Percentiles rank a stretch among this genome's conserved stretches.
Evolutionary conservation across 2,113 vertebrate genomes (phyloP).

Genomic region (Sylvilagus bachmani): DNA sequence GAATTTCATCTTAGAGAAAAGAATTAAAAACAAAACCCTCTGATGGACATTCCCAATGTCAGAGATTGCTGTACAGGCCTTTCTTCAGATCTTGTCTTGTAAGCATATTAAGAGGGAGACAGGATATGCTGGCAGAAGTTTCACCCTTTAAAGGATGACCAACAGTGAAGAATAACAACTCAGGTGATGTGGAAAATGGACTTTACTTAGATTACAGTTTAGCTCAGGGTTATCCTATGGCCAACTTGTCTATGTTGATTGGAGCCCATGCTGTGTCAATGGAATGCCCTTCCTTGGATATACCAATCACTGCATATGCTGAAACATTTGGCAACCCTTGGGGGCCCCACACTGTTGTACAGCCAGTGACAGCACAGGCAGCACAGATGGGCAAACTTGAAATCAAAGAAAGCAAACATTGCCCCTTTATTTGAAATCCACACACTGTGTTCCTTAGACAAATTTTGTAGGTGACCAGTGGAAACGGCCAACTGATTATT

Average conservation of each 20-base stretch:
- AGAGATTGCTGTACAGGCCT: not conserved
- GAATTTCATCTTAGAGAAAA: conserved; percentile 7
- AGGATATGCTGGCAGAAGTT: not conserved
- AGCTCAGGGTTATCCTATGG: not conserved
- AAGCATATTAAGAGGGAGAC: not conserved
- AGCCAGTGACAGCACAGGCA: conserved; percentile 60
- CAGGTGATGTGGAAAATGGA: not conserved
- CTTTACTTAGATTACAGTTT: not conserved
- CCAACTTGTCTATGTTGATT: conserved; percentile 26
- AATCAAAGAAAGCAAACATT: conserved; percentile 55
- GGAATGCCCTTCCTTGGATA: conserved; percentile 68
- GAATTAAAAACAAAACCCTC: conserved; percentile 10
- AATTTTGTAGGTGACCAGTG: conserved; percentile 32
- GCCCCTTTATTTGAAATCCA: not conserved
- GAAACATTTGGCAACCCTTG: conserved; percentile 73
- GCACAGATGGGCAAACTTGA: conserved; percentile 70
- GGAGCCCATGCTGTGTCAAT: conserved; percentile 72
- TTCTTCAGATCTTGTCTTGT: not conserved
- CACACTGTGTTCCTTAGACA: not conserved
- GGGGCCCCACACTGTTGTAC: conserved; percentile 43
- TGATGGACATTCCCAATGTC: not conserved
- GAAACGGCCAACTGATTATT: not conserved
- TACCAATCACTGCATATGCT: conserved; percentile 68
- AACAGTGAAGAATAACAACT: not conserved
- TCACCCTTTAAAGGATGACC: not conserved